A percentile compares a stretch with the other conserved stretches of the same genome.
Conservation (phyloP, 2,113 vertebrate species). For the Lepisosteus osseus region DNA sequence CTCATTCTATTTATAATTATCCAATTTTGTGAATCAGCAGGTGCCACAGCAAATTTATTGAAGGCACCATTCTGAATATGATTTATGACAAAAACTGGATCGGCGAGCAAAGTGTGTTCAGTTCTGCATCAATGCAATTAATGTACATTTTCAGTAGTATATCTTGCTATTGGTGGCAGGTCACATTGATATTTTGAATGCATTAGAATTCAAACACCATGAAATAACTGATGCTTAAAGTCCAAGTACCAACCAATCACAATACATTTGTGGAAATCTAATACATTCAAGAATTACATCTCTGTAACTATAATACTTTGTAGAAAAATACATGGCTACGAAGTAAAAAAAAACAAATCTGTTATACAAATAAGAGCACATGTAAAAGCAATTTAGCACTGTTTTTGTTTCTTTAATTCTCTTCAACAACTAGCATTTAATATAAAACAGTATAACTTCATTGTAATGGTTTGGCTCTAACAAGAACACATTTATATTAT, state of each 20-base stretch:
- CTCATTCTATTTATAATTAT: slow-evolving; percentile 43
- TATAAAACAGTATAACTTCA: too few species aligned
- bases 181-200: slow-evolving; percentile 18
- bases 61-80: slow-evolving; percentile 24
- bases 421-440: too few species aligned
- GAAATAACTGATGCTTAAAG: slow-evolving; percentile 10
- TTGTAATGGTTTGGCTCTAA: too few species aligned
- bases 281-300: slow-evolving; percentile 20
- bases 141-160: slow-evolving; percentile 12
- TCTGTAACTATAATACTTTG: neutral
- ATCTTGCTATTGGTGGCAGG: slow-evolving; percentile 19
- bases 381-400: neutral
- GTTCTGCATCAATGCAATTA: slow-evolving; percentile 13
- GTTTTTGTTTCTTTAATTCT: too few species aligned
- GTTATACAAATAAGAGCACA: neutral
- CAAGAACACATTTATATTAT: too few species aligned
- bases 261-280: slow-evolving; percentile 15
- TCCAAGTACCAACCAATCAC: neutral
- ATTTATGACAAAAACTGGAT: slow-evolving; percentile 28
- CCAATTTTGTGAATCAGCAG: slow-evolving; percentile 41
- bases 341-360: neutral
- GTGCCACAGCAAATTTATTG: slow-evolving; percentile 32
- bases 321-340: neutral
- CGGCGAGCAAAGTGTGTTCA: slow-evolving; percentile 8
- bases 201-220: neutral